These are phyloP conservation scores for Neuroscelio doddi DNA, from an alignment of 2,888 invertebrate species.

Conservation along the genomic window DNA sequence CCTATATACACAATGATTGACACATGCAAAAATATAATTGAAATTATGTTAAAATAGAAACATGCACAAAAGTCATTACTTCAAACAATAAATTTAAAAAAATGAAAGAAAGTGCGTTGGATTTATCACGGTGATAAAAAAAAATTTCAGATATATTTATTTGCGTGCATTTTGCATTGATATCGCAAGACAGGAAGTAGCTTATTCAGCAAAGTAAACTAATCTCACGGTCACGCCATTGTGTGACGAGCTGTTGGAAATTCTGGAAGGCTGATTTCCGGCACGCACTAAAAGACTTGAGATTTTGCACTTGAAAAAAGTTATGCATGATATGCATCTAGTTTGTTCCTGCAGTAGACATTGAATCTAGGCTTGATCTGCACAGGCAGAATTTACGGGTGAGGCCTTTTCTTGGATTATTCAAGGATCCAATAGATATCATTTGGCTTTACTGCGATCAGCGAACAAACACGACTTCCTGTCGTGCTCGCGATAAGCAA, in stretches of 20 bases:
- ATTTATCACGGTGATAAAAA: background rate
- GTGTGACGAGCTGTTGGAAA: constrained; percentile 21
- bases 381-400: constrained; percentile 8
- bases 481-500: background rate
- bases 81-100: too few relatives aligned
- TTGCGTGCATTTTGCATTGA: constrained; percentile 17
- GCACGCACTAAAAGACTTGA: constrained; percentile 23
- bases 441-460: constrained; percentile 6
- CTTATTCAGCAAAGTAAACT: constrained; percentile 26
- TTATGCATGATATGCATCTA: constrained; percentile 26
- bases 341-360: constrained; percentile 15
- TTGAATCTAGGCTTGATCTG: constrained; percentile 11
- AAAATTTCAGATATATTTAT: constrained; percentile 10
- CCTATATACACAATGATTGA: too few relatives aligned
- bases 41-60: too few relatives aligned
- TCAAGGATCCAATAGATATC: constrained; percentile 9
- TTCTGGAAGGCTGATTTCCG: constrained; percentile 37
- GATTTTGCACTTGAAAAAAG: constrained; percentile 17
- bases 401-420: constrained; percentile 8
- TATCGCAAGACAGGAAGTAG: constrained; percentile 17
- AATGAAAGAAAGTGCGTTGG: constrained; percentile 4
- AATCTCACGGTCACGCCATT: constrained; percentile 34
- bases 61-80: too few relatives aligned
- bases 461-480: constrained; percentile 2
- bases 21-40: too few relatives aligned